Base-by-base conservation (phyloP, 2,113 vertebrate genomes). In the Labeo catla region DNA sequence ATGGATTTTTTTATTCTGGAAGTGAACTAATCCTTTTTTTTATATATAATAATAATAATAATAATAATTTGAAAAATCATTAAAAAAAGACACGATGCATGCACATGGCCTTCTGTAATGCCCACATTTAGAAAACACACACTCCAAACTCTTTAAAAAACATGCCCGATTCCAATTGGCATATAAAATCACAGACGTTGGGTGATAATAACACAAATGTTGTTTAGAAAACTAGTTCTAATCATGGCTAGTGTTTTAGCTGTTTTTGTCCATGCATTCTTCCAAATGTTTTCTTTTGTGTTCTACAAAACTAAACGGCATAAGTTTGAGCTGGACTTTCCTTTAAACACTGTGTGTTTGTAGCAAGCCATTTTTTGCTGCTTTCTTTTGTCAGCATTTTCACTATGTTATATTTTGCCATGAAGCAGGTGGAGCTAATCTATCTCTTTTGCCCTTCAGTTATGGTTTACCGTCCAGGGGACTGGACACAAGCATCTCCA, bases 401-500 rank as follows among this genome's bases (percentile, higher is more conserved):
- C 86, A 89, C 92, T 90, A 87, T 88, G 91, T 93, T 92, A 89
- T 90, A 90, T 91, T 93, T 93, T 92, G 86, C 91, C 87, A 92
- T 90, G 88, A 89, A 93, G 90, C 93, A 94, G 92, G 91, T 92
- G 91, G 92, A 92, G 91, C 91, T 94, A 93, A 94, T 94, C 92
- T 92, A 92, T 94, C 91, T 93, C 82, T 86, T 91, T 93, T 94
- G 93, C 93, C 92, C 93, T 93, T 93, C 94, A 93, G 93, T 94
- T 93, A 93, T 93, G 94, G 93, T 95, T 93, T 93, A 93, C 94
- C 90, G 91, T 95, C 93, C 93, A 82, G 87, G 90, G 91, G 91
- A 92, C 91, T 92, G 94, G 92, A 93, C 93, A 92, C 93, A 89
- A 93, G 93, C 93, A 92, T 94, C 93, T 94, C 90, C 94, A 90